Conservation (phyloP, 2,797 vertebrate genomes). For the Gallinago solitaria region DNA sequence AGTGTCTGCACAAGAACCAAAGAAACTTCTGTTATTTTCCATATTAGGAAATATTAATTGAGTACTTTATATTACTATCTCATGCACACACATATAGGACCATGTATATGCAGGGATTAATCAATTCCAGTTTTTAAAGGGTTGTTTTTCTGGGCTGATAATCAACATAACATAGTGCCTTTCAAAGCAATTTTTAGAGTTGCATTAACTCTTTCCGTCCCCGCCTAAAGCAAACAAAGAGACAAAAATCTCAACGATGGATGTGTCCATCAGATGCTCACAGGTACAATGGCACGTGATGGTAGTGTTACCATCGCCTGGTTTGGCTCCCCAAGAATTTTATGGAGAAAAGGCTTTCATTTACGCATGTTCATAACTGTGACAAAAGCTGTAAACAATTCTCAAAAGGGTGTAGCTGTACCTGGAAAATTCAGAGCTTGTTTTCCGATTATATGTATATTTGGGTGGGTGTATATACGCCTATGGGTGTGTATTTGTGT, state of each 20-base stretch:
- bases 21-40: neutral
- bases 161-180: neutral
- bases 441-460: neutral
- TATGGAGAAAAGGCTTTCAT: neutral
- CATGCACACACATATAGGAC: neutral
- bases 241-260: neutral
- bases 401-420: neutral
- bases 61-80: neutral
- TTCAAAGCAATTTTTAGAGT: neutral
- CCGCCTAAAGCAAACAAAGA: neutral
- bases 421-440: neutral
- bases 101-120: neutral
- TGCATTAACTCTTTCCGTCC: neutral
- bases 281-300: accelerated
- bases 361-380: neutral
- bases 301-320: neutral
- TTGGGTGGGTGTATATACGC: neutral
- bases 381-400: neutral
- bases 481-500: neutral
- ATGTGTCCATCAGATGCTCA: neutral
- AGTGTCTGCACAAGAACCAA: neutral
- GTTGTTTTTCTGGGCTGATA: neutral
- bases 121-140: neutral
- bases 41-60: neutral
- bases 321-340: accelerated